Conservation (phyloP, 1,140 invertebrate genomes). For the Apocrypta bakeri region DNA sequence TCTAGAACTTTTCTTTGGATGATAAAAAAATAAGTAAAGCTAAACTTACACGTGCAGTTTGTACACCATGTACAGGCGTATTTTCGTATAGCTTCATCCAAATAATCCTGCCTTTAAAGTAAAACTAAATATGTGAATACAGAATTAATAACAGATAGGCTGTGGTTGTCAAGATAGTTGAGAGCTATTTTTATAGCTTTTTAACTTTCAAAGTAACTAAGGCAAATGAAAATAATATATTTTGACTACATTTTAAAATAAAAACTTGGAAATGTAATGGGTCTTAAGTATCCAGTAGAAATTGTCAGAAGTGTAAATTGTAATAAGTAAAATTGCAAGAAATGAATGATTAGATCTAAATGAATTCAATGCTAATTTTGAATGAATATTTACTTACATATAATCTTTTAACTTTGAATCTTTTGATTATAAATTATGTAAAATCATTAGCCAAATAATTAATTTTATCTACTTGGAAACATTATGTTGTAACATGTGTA, state of each 20-base stretch:
- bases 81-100: slow-evolving; percentile 62
- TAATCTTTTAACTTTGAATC: not conserved
- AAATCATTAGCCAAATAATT: slow-evolving; percentile 1
- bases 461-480: not conserved
- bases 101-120: slow-evolving; percentile 71
- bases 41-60: slow-evolving; percentile 29
- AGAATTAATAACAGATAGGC: slow-evolving; percentile 69
- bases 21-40: slow-evolving; percentile 17
- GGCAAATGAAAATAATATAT: slow-evolving; percentile 70
- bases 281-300: slow-evolving; percentile 19
- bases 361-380: not conserved
- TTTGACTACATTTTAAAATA: slow-evolving; percentile 71
- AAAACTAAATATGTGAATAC: slow-evolving; percentile 65
- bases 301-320: slow-evolving; percentile 48
- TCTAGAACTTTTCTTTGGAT: not conserved
- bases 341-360: slow-evolving; percentile 29
- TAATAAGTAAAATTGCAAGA: slow-evolving; percentile 53
- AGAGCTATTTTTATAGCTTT: slow-evolving; percentile 75
- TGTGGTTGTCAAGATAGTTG: slow-evolving; percentile 70
- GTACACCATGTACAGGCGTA: slow-evolving; percentile 32
- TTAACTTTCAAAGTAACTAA: slow-evolving; percentile 67
- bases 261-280: slow-evolving; percentile 38
- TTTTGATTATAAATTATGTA: slow-evolving; percentile 11
- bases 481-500: not conserved
- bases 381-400: slow-evolving; percentile 5